Percentiles rank a stretch among this genome's conserved stretches.
Evolutionary conservation across 2,888 invertebrate genomes (phyloP).

Genomic region (Balanococcus diminutus): DNA sequence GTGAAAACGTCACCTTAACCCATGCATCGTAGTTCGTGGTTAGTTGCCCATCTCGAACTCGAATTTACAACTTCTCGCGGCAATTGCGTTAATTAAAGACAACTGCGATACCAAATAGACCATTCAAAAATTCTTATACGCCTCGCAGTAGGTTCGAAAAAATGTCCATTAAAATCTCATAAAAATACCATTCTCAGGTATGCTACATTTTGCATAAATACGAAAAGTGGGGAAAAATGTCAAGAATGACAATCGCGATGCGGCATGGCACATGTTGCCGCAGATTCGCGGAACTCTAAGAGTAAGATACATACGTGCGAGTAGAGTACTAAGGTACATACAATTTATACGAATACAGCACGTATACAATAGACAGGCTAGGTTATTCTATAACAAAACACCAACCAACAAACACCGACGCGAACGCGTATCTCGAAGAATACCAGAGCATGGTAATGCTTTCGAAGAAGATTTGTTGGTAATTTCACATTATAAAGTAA

Average conservation of each 20-base stretch:
- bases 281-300: neutral
- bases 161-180: neutral
- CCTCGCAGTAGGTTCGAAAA: neutral
- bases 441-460: constrained; percentile 23
- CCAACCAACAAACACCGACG: too few species aligned
- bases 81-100: neutral
- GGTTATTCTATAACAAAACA: neutral
- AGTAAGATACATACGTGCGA: too few species aligned
- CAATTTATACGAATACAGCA: neutral
- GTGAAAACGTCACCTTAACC: too few species aligned
- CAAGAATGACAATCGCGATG: neutral
- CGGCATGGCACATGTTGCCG: neutral
- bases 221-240: neutral
- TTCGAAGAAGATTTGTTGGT: neutral
- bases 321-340: neutral
- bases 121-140: neutral
- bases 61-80: neutral
- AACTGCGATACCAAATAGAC: neutral
- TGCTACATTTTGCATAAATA: neutral
- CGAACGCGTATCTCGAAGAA: neutral
- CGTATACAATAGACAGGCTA: neutral
- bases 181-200: constrained; percentile 12
- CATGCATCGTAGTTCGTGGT: too few species aligned
- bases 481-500: constrained; percentile 4
- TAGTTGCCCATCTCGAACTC: too few species aligned